These are phyloP conservation scores for Diacarnus erythraeanus DNA, from an alignment of 37 sponge, comb jelly and placozoan species.

Conservation along the genomic window DNA sequence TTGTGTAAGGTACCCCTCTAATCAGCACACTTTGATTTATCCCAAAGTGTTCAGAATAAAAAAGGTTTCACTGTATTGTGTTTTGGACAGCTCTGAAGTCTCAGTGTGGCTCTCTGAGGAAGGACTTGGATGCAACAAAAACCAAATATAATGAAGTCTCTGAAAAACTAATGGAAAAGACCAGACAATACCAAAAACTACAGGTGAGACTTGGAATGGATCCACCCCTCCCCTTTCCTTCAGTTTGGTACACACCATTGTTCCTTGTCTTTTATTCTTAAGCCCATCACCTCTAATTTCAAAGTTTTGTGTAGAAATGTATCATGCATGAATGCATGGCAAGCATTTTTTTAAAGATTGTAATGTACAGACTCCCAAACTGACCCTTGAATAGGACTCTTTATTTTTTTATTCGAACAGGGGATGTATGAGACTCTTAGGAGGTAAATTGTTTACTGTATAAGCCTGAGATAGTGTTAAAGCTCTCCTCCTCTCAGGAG, in stretches of 20 bases:
- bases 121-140: slow-evolving; percentile 74
- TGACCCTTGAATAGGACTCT: background rate
- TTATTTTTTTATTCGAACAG: slow-evolving; percentile 31
- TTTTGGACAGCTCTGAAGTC: slow-evolving; percentile 63
- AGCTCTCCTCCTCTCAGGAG: slow-evolving; percentile 16
- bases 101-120: slow-evolving; percentile 54
- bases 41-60: too few relatives aligned
- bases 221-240: too few relatives aligned
- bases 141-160: slow-evolving; percentile 72
- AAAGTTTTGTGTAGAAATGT: too few relatives aligned
- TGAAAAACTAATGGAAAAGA: slow-evolving; percentile 82
- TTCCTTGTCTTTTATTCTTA: slow-evolving; percentile 6
- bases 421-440: slow-evolving; percentile 79
- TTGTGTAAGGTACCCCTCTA: too few relatives aligned
- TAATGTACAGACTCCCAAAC: too few relatives aligned
- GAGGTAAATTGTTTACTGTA: slow-evolving; percentile 38
- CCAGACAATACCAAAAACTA: slow-evolving; percentile 84
- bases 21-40: too few relatives aligned
- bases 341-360: background rate
- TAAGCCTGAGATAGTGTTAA: background rate
- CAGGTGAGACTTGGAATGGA: too few relatives aligned
- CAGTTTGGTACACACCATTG: too few relatives aligned
- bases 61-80: too few relatives aligned
- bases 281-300: background rate
- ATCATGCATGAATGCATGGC: background rate